Evolutionary conservation across 2,797 vertebrate genomes (phyloP).

Genomic region (Chanos chanos): DNA sequence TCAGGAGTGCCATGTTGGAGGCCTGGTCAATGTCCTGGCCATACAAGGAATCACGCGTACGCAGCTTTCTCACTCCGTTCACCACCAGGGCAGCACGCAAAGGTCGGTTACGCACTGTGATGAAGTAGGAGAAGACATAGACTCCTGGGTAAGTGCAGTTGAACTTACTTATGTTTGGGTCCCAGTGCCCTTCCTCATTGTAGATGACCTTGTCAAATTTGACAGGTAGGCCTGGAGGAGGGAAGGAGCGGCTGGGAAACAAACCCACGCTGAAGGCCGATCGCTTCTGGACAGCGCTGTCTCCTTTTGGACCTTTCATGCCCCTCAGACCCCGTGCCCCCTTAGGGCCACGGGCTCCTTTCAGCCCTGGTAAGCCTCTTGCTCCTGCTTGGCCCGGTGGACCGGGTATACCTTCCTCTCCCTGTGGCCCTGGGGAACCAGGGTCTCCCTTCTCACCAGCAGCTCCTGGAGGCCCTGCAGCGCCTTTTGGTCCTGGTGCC

Average conservation of each 20-base stretch:
- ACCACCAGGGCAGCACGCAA: constrained; percentile 82
- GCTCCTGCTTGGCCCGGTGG: constrained; percentile 69
- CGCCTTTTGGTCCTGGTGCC: constrained; percentile 67
- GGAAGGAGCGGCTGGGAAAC: constrained; percentile 85
- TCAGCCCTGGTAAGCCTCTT: constrained; percentile 76
- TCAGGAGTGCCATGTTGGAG: constrained; percentile 83
- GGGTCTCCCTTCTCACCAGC: constrained; percentile 71
- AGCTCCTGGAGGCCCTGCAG: constrained; percentile 59
- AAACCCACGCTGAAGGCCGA: constrained; percentile 89
- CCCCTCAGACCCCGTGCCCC: constrained; percentile 78
- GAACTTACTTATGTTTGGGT: constrained; percentile 80
- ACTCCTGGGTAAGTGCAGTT: constrained; percentile 82
- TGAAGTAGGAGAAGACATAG: constrained; percentile 88
- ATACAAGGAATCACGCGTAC: constrained; percentile 86
- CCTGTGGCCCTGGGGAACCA: constrained; percentile 78
- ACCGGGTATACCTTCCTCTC: constrained; percentile 74
- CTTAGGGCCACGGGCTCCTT: constrained; percentile 81
- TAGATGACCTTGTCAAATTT: constrained; percentile 90
- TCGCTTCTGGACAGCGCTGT: constrained; percentile 47
- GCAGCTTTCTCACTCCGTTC: constrained; percentile 76
- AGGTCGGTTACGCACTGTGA: constrained; percentile 87
- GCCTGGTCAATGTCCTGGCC: constrained; percentile 94
- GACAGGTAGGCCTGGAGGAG: constrained; percentile 82
- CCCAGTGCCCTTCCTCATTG: constrained; percentile 84
- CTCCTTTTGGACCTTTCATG: constrained; percentile 77